Evolutionary conservation across 2,797 vertebrate genomes (phyloP).

Genomic region (Myotis pilosus): DNA sequence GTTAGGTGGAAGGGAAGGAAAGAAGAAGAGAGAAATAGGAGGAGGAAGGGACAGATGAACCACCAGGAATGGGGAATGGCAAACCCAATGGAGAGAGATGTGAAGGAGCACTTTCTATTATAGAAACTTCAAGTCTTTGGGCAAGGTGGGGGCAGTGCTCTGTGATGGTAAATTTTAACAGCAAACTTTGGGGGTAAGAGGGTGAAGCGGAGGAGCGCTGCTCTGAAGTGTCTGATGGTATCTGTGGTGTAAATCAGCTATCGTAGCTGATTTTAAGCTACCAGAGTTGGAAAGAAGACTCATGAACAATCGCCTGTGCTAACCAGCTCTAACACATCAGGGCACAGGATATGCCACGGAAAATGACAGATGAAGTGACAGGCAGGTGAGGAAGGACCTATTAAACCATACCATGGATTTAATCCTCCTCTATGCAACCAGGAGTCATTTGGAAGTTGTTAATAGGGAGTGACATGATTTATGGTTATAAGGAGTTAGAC

Average conservation of each 20-base stretch:
- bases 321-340: neutral
- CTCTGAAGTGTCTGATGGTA: neutral
- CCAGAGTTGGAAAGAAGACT: neutral
- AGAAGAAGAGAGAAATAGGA: neutral
- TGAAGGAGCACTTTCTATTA: neutral
- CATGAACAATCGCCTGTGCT: too few species aligned
- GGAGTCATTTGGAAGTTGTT: neutral
- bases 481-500: neutral
- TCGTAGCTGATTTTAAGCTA: neutral
- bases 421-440: neutral
- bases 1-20: neutral
- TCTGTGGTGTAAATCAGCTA: neutral
- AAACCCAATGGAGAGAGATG: neutral
- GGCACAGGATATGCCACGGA: neutral
- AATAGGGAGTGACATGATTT: neutral
- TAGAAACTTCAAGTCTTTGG: neutral
- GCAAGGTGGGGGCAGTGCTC: neutral
- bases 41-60: neutral
- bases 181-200: neutral
- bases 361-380: neutral
- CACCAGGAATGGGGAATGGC: neutral
- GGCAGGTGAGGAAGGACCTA: neutral
- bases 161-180: neutral
- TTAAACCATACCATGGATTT: neutral
- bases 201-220: rapidly evolving